Conservation (phyloP, 1,140 invertebrate genomes). For the Hyphantria cunea region DNA sequence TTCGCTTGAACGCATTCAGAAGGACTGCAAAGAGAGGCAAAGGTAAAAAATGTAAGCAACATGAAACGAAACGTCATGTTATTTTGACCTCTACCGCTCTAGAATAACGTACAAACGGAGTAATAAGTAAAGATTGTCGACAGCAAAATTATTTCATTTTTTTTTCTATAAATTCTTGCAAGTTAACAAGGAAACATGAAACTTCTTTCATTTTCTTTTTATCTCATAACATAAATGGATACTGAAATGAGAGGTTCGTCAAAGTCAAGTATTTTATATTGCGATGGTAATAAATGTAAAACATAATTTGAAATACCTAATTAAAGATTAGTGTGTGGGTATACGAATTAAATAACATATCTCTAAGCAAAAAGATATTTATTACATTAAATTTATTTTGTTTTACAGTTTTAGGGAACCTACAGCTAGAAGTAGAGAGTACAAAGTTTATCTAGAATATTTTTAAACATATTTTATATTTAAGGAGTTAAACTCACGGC, state of each 20-base stretch:
- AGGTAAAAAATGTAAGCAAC: conserved; percentile 34
- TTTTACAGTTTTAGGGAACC: too few relatives aligned
- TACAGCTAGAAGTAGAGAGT: too few relatives aligned
- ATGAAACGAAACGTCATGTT: conserved; percentile 19
- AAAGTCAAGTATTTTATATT: neutral
- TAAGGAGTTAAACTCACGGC: too few relatives aligned
- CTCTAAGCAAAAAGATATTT: too few relatives aligned
- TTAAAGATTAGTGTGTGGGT: too few relatives aligned
- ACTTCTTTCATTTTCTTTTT: conserved; percentile 53
- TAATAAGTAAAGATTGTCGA: conserved; percentile 33
- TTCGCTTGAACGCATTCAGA: conserved; percentile 43
- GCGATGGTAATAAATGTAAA: too few relatives aligned
- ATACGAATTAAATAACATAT: too few relatives aligned
- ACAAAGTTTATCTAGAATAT: too few relatives aligned
- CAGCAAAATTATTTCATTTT: conserved; percentile 49
- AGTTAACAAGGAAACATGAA: conserved; percentile 62
- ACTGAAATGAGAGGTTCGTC: conserved; percentile 7
- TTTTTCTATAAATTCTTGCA: conserved; percentile 42
- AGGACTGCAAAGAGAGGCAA: conserved; percentile 43
- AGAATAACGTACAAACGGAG: conserved; percentile 28
- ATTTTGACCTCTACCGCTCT: conserved; percentile 30
- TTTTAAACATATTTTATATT: too few relatives aligned
- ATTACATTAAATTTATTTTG: too few relatives aligned
- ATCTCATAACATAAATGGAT: conserved; percentile 30
- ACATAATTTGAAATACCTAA: too few relatives aligned